Evolutionary conservation across 2,888 invertebrate species (phyloP), one percentile per base, ranked within the genome.

Genomic region (Temnothorax rugatulus): DNA sequence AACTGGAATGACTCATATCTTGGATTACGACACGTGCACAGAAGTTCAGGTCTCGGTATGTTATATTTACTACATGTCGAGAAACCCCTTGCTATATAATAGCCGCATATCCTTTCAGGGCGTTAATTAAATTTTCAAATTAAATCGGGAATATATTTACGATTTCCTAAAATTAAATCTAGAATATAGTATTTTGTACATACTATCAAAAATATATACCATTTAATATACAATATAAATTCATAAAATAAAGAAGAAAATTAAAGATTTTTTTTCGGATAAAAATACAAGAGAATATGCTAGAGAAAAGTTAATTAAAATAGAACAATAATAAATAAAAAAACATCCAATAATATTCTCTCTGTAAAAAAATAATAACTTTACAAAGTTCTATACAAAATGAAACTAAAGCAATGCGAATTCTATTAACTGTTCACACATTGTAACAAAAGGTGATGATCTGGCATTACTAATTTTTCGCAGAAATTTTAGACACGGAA

Each of bases 41-140:
- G n/a, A 57, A 25, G 47, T 57, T 47, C 25, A 21, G 47, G 13
- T 21, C 25, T 21, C 15, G 44, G 34, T 21, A n/a, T 21, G 15
- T 41, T 54, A 52, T 41, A 66, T 66, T 76, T 77, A 69, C 21
- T 18, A 13, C 57, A 18, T 2, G 47, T 15, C 29, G 59, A 50
- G 79, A 73, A 81, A 73, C 25, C 47, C 47, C 47, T 59, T 47
- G 57, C 47, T 38, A 8, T 2, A 73, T 2, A 73, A n/a, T 9
- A 47, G 2, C 44, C 13, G 11, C 44, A 15, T 21, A 59, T 47
- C 59, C 73, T 73, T 73, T 61, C 59, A 59, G 13, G 13, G 5
- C 25, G 47, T 81, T 81, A 73, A 81, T 81, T 81, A 29, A 81
- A 81, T 73, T 81, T 50, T 38, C 47, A 50, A 81, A 73, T 81